Conservation (phyloP, 2,113 vertebrate genomes). For the Hippoglossus stenolepis region DNA sequence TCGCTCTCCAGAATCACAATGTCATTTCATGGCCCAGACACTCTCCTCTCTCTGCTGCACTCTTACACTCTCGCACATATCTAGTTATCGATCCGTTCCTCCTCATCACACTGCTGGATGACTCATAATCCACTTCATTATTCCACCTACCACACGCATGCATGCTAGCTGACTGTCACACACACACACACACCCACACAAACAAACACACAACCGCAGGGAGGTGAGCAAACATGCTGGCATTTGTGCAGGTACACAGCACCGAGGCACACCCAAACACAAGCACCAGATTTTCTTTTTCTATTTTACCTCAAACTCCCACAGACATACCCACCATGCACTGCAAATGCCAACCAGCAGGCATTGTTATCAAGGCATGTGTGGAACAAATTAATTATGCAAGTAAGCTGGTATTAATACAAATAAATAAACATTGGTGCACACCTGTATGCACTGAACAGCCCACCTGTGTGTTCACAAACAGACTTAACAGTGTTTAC, state of each 20-base stretch:
- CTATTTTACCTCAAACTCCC: conserved; percentile 63
- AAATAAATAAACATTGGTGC: neutral
- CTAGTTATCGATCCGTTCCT: conserved; percentile 65
- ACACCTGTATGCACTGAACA: conserved; percentile 17
- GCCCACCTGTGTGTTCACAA: too few relatives aligned
- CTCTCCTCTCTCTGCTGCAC: conserved; percentile 42
- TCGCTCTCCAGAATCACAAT: conserved; percentile 42
- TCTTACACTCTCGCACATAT: conserved; percentile 42
- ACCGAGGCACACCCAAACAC: conserved; percentile 35
- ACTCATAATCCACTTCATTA: conserved; percentile 75
- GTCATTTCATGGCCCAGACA: conserved; percentile 26
- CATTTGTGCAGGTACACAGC: conserved; percentile 34
- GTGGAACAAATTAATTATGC: conserved; percentile 24
- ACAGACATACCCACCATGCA: conserved; percentile 53
- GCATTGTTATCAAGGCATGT: conserved; percentile 58
- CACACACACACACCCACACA: conserved; percentile 15
- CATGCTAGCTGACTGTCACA: neutral
- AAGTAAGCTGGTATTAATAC: neutral
- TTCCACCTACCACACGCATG: conserved; percentile 40
- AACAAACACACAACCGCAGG: conserved; percentile 12
- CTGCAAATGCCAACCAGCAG: conserved; percentile 30
- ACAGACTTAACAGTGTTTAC: too few relatives aligned
- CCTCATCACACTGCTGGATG: conserved; percentile 49
- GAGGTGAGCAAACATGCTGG: conserved; percentile 41
- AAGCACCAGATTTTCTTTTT: conserved; percentile 61